Evolutionary conservation across 2,797 vertebrate genomes (phyloP).

Genomic region (Hippocampus kuda): DNA sequence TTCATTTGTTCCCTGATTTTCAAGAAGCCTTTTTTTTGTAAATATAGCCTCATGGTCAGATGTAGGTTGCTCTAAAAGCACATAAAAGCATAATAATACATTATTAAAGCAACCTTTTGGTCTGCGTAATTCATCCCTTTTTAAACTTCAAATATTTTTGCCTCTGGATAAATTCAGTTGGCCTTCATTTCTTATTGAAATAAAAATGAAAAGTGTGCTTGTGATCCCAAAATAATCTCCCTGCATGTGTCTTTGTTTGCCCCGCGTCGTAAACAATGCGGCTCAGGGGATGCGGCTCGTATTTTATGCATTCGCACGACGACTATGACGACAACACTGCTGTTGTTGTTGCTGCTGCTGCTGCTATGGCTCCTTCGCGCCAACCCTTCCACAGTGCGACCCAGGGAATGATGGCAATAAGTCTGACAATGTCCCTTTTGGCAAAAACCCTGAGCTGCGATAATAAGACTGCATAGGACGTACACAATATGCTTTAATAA

Average conservation of each 20-base stretch:
- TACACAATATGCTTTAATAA: not conserved
- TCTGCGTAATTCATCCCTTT: not conserved
- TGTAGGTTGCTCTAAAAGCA: not conserved
- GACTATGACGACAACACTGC: not conserved
- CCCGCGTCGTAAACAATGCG: not conserved
- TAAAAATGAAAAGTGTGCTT: not conserved
- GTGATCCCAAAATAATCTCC: conserved; percentile 6
- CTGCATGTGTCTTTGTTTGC: conserved; percentile 2
- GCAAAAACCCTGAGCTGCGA: not conserved
- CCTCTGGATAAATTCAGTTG: conserved; percentile 1
- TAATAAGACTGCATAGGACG: not conserved
- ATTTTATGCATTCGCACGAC: conserved; percentile 8
- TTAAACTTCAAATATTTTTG: conserved; percentile 8
- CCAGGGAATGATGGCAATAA: not conserved
- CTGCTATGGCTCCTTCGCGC: not conserved
- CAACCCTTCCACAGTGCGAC: not conserved
- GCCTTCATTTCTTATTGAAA: conserved; percentile 6
- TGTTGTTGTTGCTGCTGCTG: not conserved
- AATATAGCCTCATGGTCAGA: not conserved
- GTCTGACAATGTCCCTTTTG: not conserved
- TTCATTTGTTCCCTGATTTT: not conserved
- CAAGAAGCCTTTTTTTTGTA: not conserved
- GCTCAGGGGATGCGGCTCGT: conserved; percentile 3
- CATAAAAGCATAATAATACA: conserved; percentile 6
- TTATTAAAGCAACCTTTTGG: conserved; percentile 9